These are phyloP conservation scores for Mallateleia sp. DNA, from an alignment of 2,888 invertebrate genomes.

Conservation along the genomic window DNA sequence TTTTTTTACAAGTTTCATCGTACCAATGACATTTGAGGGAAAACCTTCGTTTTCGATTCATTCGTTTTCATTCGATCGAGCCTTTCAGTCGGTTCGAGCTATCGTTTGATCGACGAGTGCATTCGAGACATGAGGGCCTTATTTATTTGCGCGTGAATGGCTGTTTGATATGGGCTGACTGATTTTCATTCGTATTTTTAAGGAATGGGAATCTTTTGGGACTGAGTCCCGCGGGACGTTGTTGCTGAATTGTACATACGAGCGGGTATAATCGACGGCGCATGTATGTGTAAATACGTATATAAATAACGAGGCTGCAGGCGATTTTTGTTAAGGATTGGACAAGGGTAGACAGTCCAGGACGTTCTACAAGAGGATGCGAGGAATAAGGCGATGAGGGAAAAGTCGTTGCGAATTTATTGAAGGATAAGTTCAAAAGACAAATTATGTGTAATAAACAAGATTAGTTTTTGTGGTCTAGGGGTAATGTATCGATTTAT, in stretches of 20 bases:
- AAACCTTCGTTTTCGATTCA: no score
- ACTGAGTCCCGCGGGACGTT: constrained; percentile 27
- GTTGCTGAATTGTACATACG: constrained; percentile 84
- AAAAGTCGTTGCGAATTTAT: no score
- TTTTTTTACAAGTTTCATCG: constrained; percentile 4
- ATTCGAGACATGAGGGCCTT: constrained; percentile 47
- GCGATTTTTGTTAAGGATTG: constrained; percentile 55
- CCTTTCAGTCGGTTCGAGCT: neutral
- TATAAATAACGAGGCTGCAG: constrained; percentile 1
- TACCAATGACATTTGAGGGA: no score
- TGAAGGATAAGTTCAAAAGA: no score
- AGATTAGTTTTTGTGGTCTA: no score
- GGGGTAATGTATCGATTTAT: no score
- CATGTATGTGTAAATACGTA: constrained; percentile 61
- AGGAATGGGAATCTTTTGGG: constrained; percentile 27
- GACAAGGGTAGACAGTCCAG: constrained; percentile 80
- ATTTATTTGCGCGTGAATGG: constrained; percentile 68
- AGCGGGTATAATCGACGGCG: constrained; percentile 56
- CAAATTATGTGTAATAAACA: no score
- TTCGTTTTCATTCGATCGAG: no score
- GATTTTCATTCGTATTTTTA: constrained; percentile 53
- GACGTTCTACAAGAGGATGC: constrained; percentile 82
- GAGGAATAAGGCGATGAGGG: constrained; percentile 74
- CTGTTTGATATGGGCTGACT: constrained; percentile 67
- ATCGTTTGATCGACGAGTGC: constrained; percentile 14